Conservation (phyloP, 2,113 vertebrate genomes). For the Cebus imitator region DNA sequence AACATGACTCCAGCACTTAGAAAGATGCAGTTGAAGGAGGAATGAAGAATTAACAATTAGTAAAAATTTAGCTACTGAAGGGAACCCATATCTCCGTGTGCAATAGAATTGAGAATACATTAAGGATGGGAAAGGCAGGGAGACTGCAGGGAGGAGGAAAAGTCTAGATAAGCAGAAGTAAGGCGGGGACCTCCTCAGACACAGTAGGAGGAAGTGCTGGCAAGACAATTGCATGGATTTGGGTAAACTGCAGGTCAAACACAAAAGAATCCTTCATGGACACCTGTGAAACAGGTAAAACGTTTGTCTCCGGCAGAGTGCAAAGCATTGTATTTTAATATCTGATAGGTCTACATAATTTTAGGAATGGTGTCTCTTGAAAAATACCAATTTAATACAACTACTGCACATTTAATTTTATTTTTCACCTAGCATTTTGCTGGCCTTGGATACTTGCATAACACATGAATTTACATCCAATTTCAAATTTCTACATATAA, state of each 20-base stretch:
- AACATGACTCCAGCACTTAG: background rate
- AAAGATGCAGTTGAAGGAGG: background rate
- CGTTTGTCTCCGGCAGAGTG: background rate
- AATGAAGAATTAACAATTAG: background rate
- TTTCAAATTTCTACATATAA: background rate
- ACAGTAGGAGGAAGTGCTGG: background rate
- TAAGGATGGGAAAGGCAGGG: background rate
- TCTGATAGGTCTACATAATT: background rate
- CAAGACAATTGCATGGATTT: background rate
- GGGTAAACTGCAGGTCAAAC: background rate
- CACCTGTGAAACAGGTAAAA: background rate
- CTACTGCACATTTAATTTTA: background rate
- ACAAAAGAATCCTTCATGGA: background rate
- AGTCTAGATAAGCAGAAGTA: background rate
- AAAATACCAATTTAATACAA: background rate
- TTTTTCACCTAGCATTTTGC: background rate
- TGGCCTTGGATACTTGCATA: background rate
- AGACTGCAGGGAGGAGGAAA: background rate
- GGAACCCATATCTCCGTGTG: background rate
- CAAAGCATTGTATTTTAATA: background rate
- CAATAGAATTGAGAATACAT: background rate
- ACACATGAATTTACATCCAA: background rate
- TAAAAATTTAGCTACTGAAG: background rate
- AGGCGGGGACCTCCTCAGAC: background rate
- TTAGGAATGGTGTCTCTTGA: background rate